A percentile compares a stretch with the other conserved stretches of the same genome.
Conservation (phyloP, 2,113 vertebrate species). For the Kryptolebias marmoratus region DNA sequence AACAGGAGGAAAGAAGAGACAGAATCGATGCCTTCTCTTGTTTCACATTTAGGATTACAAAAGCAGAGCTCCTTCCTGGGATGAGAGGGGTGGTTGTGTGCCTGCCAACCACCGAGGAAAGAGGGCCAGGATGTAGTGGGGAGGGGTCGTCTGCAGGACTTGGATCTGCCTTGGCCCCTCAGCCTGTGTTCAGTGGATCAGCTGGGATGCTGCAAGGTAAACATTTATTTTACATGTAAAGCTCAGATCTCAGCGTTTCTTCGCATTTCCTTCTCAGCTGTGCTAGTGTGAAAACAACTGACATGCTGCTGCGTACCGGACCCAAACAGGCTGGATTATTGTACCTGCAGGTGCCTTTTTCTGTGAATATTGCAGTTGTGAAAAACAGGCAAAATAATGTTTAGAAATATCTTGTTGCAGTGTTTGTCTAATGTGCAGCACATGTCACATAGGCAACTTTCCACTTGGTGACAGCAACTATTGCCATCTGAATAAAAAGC, state of each 20-base stretch:
- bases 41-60: slow-evolving; percentile 47
- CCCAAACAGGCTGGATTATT: background rate
- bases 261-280: background rate
- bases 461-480: background rate
- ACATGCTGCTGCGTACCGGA: slow-evolving; percentile 7
- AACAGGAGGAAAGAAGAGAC: slow-evolving; percentile 23
- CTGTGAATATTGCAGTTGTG: background rate
- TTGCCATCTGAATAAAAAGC: too few species aligned
- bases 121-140: slow-evolving; percentile 28
- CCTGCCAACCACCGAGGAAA: background rate
- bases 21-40: slow-evolving; percentile 50
- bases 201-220: slow-evolving; percentile 46
- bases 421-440: background rate
- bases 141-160: slow-evolving; percentile 39
- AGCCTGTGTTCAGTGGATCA: slow-evolving; percentile 30
- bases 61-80: slow-evolving; percentile 23
- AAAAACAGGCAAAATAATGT: background rate
- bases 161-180: slow-evolving; percentile 39
- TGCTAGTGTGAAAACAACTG: background rate
- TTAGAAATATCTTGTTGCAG: background rate
- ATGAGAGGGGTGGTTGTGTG: background rate
- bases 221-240: slow-evolving; percentile 8
- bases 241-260: background rate
- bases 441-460: background rate
- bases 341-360: slow-evolving; percentile 44